Conservation (phyloP, 2,797 vertebrate species). For the Coregonus ussuriensis region DNA sequence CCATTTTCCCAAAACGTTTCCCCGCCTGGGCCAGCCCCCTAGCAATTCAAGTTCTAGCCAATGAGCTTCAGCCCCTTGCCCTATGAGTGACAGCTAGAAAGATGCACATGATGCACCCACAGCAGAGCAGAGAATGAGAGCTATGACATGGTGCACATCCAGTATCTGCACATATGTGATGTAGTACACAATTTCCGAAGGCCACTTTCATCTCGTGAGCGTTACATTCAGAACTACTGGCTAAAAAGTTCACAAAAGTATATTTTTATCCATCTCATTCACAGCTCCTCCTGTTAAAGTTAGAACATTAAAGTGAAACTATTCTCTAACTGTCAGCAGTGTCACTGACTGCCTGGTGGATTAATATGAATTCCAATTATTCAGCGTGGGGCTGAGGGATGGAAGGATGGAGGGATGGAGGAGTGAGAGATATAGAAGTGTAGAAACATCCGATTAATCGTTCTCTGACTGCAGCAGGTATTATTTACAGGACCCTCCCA, state of each 20-base stretch:
- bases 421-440: constrained; percentile 13
- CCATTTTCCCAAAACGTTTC: too few relatives aligned
- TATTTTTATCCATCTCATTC: neutral
- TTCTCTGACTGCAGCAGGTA: constrained; percentile 30
- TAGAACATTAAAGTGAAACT: neutral
- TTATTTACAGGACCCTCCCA: neutral
- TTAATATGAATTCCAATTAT: constrained; percentile 20
- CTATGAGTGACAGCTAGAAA: too few relatives aligned
- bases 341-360: constrained; percentile 23
- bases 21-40: too few relatives aligned
- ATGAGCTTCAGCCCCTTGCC: too few relatives aligned
- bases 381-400: neutral
- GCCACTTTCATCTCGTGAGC: too few relatives aligned
- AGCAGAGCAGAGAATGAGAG: too few relatives aligned
- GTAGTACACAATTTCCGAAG: too few relatives aligned
- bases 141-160: neutral
- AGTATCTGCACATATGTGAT: neutral
- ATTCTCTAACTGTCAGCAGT: neutral
- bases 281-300: constrained; percentile 19
- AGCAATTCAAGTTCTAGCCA: too few relatives aligned
- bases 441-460: constrained; percentile 45
- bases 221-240: too few relatives aligned
- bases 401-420: neutral
- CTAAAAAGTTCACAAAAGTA: too few relatives aligned
- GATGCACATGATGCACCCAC: too few relatives aligned